These are phyloP conservation scores for Prochilodus magdalenae DNA, from an alignment of 2,113 vertebrate genomes.

Conservation along the genomic window DNA sequence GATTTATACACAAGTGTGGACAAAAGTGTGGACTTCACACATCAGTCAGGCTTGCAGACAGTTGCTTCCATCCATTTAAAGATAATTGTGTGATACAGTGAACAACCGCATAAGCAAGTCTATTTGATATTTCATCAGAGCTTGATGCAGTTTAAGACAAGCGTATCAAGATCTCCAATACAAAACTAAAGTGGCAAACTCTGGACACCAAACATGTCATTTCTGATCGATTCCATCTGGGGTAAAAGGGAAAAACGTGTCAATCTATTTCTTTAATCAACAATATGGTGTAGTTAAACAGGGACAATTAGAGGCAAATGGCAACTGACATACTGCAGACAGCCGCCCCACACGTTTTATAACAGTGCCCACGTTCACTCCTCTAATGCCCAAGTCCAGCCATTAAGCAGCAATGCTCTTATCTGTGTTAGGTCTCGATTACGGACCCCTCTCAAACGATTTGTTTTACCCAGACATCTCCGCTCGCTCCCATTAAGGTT, in stretches of 20 bases:
- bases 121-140: too few relatives aligned
- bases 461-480: conserved; percentile 28
- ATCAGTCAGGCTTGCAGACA: too few relatives aligned
- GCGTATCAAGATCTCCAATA: not conserved
- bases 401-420: conserved; percentile 42
- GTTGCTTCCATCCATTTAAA: too few relatives aligned
- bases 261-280: not conserved
- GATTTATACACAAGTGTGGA: too few relatives aligned
- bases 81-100: too few relatives aligned
- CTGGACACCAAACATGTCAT: not conserved
- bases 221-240: not conserved
- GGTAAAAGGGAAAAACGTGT: not conserved
- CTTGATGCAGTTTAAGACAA: too few relatives aligned
- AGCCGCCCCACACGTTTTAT: not conserved
- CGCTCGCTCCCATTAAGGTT: conserved; percentile 4
- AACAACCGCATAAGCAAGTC: too few relatives aligned
- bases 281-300: not conserved
- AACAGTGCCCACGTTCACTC: conserved; percentile 9
- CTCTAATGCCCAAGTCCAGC: not conserved
- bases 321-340: conserved; percentile 3
- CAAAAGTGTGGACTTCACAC: too few relatives aligned
- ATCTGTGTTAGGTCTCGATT: conserved; percentile 19
- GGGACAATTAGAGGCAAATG: conserved; percentile 1
- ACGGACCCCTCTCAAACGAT: not conserved
- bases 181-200: not conserved